Evolutionary conservation across 2,113 vertebrate genomes (phyloP).

Genomic region (Oxygymnocypris stewartii): DNA sequence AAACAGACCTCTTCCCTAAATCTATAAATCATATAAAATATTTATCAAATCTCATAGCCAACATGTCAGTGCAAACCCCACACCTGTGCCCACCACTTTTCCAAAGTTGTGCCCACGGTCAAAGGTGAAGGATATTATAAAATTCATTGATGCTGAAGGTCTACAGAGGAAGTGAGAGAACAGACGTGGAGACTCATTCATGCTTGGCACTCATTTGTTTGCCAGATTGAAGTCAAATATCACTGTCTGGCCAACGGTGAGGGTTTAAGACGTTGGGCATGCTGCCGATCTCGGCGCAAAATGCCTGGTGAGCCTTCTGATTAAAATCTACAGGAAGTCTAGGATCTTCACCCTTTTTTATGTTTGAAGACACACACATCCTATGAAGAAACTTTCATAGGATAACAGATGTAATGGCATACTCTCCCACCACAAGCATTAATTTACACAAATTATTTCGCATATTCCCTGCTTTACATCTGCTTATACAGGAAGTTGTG

Average conservation of each 20-base stretch:
- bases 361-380: neutral
- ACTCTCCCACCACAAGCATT: conserved; percentile 13
- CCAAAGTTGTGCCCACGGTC: neutral
- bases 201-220: conserved; percentile 64
- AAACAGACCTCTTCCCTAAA: neutral
- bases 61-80: neutral
- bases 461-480: conserved; percentile 43
- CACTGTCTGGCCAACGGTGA: conserved; percentile 62
- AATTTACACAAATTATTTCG: conserved; percentile 60
- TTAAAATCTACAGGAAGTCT: conserved; percentile 63
- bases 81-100: neutral
- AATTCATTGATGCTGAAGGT: conserved; percentile 31
- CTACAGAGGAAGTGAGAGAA: neutral
- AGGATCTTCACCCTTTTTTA: conserved; percentile 49
- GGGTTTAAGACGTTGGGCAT: conserved; percentile 68
- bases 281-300: conserved; percentile 48
- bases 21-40: neutral
- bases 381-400: conserved; percentile 20
- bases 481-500: conserved; percentile 41
- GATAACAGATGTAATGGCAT: conserved; percentile 33
- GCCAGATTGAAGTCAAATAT: conserved; percentile 63
- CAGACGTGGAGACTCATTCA: conserved; percentile 57
- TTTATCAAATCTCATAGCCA: neutral
- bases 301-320: conserved; percentile 63
- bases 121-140: conserved; percentile 24